Evolutionary conservation across 1,140 invertebrate species (phyloP).

Genomic region (Copidosoma floridanum): DNA sequence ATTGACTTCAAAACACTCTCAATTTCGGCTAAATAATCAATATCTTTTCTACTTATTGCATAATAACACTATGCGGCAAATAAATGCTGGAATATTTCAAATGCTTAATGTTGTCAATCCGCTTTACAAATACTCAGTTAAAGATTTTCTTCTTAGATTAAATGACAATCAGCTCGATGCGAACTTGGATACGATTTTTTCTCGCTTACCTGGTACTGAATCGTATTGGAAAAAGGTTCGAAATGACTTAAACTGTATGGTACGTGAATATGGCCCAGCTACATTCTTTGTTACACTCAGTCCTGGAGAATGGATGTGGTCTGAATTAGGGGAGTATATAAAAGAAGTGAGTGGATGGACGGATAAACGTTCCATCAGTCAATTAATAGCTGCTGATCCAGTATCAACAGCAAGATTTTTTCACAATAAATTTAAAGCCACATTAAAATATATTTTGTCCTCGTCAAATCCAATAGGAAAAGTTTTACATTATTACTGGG

Average conservation of each 20-base stretch:
- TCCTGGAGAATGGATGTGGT: constrained; percentile 27
- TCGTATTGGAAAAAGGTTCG: background rate
- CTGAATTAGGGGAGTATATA: constrained; percentile 40
- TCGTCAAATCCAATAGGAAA: constrained; percentile 35
- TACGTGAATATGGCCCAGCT: background rate
- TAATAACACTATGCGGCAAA: background rate
- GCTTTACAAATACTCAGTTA: background rate
- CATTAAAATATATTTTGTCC: constrained; percentile 42
- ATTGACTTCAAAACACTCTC: constrained; percentile 13
- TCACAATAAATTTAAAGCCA: constrained; percentile 42
- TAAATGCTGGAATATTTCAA: background rate
- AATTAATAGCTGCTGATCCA: constrained; percentile 37
- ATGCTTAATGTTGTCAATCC: background rate
- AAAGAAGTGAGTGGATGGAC: constrained; percentile 28
- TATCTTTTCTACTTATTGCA: constrained; percentile 15
- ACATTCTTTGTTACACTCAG: background rate
- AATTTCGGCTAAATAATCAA: constrained; percentile 23
- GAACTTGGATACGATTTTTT: constrained; percentile 3
- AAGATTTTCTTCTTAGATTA: background rate
- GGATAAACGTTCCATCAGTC: constrained; percentile 19
- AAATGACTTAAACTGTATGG: too few relatives aligned
- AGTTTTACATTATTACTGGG: constrained; percentile 37
- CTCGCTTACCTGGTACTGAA: background rate
- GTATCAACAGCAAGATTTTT: constrained; percentile 39
- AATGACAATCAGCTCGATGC: background rate